Evolutionary conservation across 1,140 invertebrate species (phyloP).

Genomic region (Eueides isabella): DNA sequence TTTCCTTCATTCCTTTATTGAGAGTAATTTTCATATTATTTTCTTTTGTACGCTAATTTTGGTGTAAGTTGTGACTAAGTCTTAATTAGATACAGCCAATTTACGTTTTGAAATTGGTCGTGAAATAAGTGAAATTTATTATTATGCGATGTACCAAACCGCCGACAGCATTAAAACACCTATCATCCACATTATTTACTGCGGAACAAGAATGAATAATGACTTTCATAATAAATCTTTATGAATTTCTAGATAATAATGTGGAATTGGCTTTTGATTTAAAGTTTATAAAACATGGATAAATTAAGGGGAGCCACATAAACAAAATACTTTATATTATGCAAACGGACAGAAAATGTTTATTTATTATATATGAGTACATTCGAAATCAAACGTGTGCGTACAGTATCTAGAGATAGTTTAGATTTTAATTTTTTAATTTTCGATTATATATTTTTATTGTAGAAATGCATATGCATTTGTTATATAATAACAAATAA

Average conservation of each 20-base stretch:
- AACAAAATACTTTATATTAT: too few species aligned
- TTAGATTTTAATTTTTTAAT: too few species aligned
- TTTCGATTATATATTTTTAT: too few species aligned
- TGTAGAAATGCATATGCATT: too few species aligned
- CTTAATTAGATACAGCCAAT: slow-evolving; percentile 19
- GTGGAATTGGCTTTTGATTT: background rate
- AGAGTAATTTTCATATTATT: background rate
- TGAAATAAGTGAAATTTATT: slow-evolving; percentile 24
- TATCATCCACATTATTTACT: slow-evolving; percentile 11
- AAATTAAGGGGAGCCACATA: too few species aligned
- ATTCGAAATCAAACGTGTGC: too few species aligned
- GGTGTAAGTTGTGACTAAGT: slow-evolving; percentile 14
- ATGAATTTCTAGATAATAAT: slow-evolving; percentile 2
- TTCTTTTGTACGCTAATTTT: background rate
- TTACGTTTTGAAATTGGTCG: slow-evolving; percentile 13
- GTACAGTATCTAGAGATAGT: too few species aligned
- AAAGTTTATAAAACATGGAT: background rate
- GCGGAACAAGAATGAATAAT: slow-evolving; percentile 9
- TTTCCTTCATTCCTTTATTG: background rate
- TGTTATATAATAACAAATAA: too few species aligned
- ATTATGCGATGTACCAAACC: slow-evolving; percentile 9
- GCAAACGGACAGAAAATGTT: too few species aligned
- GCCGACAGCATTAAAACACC: slow-evolving; percentile 7
- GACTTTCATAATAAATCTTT: slow-evolving; percentile 13
- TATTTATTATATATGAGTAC: too few species aligned